Percentiles rank a stretch among this genome's conserved stretches.
Conservation (phyloP, 2,888 invertebrate genomes). For the Mesochorus sp. region DNA sequence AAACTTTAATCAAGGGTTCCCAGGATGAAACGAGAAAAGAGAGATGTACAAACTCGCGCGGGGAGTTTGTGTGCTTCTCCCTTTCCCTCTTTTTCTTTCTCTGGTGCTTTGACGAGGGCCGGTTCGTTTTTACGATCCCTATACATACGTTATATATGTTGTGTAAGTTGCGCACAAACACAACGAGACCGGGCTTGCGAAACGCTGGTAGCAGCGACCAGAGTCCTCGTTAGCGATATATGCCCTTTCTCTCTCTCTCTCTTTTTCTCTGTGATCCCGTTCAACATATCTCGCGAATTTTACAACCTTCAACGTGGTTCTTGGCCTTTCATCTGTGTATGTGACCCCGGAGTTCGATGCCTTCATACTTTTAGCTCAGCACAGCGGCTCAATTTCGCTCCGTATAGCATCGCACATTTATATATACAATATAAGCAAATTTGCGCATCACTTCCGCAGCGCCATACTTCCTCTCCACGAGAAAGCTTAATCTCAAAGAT, state of each 20-base stretch:
- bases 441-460: no score
- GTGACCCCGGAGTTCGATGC: constrained; percentile 39
- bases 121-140: constrained; percentile 64
- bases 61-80: constrained; percentile 8
- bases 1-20: constrained; percentile 44
- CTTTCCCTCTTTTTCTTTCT: not conserved
- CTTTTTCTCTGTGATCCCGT: constrained; percentile 8
- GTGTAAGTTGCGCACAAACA: constrained; percentile 43
- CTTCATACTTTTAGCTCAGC: constrained; percentile 24
- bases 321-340: not conserved
- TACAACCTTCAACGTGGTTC: constrained; percentile 54
- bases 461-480: no score
- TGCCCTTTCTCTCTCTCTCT: not conserved
- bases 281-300: constrained; percentile 47
- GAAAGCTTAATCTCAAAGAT: no score
- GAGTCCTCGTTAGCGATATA: constrained; percentile 61
- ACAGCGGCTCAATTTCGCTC: constrained; percentile 12
- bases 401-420: not conserved
- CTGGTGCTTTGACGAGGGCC: constrained; percentile 42
- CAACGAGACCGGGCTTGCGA: constrained; percentile 35
- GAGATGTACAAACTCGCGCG: constrained; percentile 35
- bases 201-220: constrained; percentile 50
- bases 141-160: constrained; percentile 36
- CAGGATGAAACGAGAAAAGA: constrained; percentile 38
- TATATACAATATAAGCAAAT: no score